Percentiles rank a stretch among this genome's conserved stretches.
phyloP scores from a whole-genome alignment of 2,888 invertebrate genomes.

The Dryococelus australis region DNA sequence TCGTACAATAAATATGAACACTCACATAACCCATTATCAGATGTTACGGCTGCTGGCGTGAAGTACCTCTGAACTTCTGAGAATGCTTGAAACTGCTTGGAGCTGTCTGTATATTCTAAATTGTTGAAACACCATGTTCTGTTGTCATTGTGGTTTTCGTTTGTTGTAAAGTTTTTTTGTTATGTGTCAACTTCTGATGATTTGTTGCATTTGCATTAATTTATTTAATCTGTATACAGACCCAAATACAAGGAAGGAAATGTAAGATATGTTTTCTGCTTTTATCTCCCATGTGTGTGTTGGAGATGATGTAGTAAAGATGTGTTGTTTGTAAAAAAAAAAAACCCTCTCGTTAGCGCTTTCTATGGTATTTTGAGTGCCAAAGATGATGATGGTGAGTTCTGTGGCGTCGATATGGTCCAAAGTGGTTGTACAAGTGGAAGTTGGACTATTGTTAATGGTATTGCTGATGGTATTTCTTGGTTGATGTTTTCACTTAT shows the following conservation, averaged over 20 bases:
- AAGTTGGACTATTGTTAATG: conserved; percentile 24
- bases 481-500: neutral
- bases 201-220: neutral
- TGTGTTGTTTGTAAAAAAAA: neutral
- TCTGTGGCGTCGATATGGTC: neutral
- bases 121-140: conserved; percentile 37
- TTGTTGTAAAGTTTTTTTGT: neutral
- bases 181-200: neutral
- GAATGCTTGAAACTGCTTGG: conserved; percentile 26
- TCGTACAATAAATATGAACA: neutral
- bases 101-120: conserved; percentile 40
- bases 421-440: neutral
- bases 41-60: neutral
- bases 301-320: neutral
- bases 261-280: neutral
- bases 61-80: neutral
- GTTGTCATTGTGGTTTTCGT: conserved; percentile 21
- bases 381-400: conserved; percentile 42
- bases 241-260: neutral
- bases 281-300: neutral
- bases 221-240: neutral
- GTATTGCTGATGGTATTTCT: neutral
- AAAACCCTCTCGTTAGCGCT: conserved; percentile 39
- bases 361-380: conserved; percentile 45
- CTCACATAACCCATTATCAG: conserved; percentile 1